Evolutionary conservation across 2,113 vertebrate species (phyloP).

Genomic region (Geococcyx californianus): DNA sequence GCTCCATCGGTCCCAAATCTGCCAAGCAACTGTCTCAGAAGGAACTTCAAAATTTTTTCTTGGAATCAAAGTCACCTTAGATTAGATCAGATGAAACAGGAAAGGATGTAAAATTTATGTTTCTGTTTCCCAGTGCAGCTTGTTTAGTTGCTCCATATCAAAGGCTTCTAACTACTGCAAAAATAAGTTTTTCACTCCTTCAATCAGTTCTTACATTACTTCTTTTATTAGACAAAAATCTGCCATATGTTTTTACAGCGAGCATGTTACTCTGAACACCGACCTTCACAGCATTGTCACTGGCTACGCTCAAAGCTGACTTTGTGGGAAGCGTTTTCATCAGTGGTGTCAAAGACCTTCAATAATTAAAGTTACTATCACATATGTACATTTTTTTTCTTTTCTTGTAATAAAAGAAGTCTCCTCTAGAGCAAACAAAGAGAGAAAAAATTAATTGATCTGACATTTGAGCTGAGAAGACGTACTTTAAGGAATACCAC

Average conservation of each 20-base stretch:
- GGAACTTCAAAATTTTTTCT: neutral
- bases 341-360: slow-evolving; percentile 57
- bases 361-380: slow-evolving; percentile 72
- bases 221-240: neutral
- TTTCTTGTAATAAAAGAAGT: slow-evolving; percentile 69
- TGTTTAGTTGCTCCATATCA: neutral
- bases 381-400: slow-evolving; percentile 34
- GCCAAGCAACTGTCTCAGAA: neutral
- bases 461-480: slow-evolving; percentile 71
- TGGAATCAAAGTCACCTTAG: neutral
- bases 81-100: neutral
- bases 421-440: slow-evolving; percentile 72
- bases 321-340: slow-evolving; percentile 61
- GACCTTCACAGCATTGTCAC: slow-evolving; percentile 53
- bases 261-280: slow-evolving; percentile 55
- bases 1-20: neutral
- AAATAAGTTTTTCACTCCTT: neutral
- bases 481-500: slow-evolving; percentile 47
- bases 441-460: slow-evolving; percentile 72
- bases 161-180: neutral
- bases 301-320: slow-evolving; percentile 54
- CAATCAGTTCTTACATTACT: neutral
- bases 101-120: neutral
- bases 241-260: neutral
- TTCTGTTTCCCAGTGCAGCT: neutral